Conservation (phyloP, 1,140 invertebrate genomes). For the Bombus affinis region DNA sequence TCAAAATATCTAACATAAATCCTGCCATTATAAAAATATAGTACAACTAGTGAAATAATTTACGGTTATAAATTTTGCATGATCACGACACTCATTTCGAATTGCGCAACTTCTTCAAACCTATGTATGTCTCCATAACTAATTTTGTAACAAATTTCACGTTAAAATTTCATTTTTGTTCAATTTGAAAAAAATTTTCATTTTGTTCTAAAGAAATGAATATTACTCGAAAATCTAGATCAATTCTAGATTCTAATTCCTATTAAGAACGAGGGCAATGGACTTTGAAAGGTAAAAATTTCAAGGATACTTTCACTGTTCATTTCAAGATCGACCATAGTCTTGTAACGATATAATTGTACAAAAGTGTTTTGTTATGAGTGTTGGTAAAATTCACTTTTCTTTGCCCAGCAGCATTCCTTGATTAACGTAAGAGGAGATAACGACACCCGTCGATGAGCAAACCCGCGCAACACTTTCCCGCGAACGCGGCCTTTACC, state of each 20-base stretch:
- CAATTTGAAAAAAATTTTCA: too few relatives aligned
- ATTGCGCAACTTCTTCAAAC: not conserved
- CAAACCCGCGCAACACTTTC: constrained; percentile 49
- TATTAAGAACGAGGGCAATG: not conserved
- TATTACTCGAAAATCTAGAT: not conserved
- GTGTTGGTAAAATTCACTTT: constrained; percentile 45
- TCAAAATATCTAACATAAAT: not conserved
- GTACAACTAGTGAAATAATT: not conserved
- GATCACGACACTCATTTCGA: not conserved
- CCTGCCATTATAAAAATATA: not conserved
- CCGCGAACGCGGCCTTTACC: constrained; percentile 56
- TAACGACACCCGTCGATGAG: constrained; percentile 1
- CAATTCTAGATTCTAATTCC: not conserved
- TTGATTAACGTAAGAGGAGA: constrained; percentile 12
- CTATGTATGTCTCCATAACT: not conserved
- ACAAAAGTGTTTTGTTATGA: not conserved
- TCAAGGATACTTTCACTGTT: constrained; percentile 53
- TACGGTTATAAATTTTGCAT: not conserved
- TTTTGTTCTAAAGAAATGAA: not conserved
- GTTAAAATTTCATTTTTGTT: not conserved
- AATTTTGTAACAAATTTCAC: not conserved
- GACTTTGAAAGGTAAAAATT: constrained; percentile 12
- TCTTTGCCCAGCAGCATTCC: constrained; percentile 2
- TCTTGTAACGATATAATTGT: constrained; percentile 25
- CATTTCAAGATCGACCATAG: not conserved